Evolutionary conservation across 2,797 vertebrate species (phyloP), one percentile per base, ranked within the genome.

Genomic region (Pantherophis vulpinus): DNA sequence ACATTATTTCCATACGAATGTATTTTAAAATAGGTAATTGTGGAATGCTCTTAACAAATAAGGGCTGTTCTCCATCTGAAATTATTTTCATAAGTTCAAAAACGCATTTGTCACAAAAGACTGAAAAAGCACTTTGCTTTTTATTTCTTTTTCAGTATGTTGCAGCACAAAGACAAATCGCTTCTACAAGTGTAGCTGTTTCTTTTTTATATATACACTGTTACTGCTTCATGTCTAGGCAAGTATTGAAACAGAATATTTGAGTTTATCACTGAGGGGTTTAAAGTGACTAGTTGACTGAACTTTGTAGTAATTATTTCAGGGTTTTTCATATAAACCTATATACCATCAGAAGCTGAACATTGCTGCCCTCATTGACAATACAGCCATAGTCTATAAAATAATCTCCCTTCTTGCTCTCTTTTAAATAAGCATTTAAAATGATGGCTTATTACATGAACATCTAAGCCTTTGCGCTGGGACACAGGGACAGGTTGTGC

Each of bases 181-280:
- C 97, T 98, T 96, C 97, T 98, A 97, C 97, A 98, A 96, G 98
- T 98, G 97, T 98, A 98, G 97, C 94, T 97, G 96, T 97, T 97
- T 94, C 94, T 97, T 97, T 94, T 97, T 93, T 96, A 89, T 91
- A 94, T 96, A 96, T 96, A 97, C 97, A 97, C 97, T 98, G 98
- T 98, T 98, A 97, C 98, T 97, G 92, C 97, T 98, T 97, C 6
- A 0, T 93, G 93, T 96, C 96, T 93, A 95, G 98, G 98, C 98
- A 97, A 98, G 98, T 97, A 95, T 29, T 94, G 94, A 90, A 79
- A 87, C 32, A 88, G 20, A 89, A 61, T 25, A 89, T 0, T 89
- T 93, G 18, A 92, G 16, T 87, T 94, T 4, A 88, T 27, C 86
- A 79, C 89, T 13, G 23, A 6, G 1, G 51, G 1, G 0, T 4